Percentiles rank a stretch among this genome's conserved stretches.
phyloP scores from a whole-genome alignment of 2,113 vertebrate species.

The Anseranas semipalmata region DNA sequence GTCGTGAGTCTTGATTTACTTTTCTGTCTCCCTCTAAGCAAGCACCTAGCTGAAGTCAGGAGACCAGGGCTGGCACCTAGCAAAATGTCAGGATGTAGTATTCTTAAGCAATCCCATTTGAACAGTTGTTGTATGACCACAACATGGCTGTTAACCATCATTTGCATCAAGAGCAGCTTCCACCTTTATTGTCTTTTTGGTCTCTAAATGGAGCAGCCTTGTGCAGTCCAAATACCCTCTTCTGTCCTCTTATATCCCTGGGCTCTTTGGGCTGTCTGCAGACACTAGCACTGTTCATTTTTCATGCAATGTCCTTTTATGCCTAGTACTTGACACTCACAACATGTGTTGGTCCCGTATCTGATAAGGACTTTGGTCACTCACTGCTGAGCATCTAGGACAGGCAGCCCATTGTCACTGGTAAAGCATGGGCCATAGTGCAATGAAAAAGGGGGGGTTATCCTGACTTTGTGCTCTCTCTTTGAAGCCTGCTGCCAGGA shows the following conservation, averaged over 20 bases:
- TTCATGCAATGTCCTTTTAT: not conserved
- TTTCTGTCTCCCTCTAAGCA: not conserved
- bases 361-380: not conserved
- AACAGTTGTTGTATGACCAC: not conserved
- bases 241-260: not conserved
- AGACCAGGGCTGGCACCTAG: not conserved
- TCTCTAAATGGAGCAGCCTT: not conserved
- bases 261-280: not conserved
- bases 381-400: not conserved
- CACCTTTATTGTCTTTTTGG: not conserved
- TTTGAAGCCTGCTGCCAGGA: not conserved
- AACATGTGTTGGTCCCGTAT: not conserved
- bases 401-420: not conserved
- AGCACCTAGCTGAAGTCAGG: conserved; percentile 15
- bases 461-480: not conserved
- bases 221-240: not conserved
- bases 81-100: not conserved
- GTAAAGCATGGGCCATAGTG: not conserved
- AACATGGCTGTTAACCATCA: not conserved
- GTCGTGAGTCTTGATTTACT: conserved; percentile 34
- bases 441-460: not conserved
- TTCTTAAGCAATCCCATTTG: conserved; percentile 27
- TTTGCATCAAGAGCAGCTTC: not conserved
- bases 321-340: not conserved
- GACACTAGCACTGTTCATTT: not conserved